Evolutionary conservation across 2,888 invertebrate genomes (phyloP).

Genomic region (Drosophila birchii): DNA sequence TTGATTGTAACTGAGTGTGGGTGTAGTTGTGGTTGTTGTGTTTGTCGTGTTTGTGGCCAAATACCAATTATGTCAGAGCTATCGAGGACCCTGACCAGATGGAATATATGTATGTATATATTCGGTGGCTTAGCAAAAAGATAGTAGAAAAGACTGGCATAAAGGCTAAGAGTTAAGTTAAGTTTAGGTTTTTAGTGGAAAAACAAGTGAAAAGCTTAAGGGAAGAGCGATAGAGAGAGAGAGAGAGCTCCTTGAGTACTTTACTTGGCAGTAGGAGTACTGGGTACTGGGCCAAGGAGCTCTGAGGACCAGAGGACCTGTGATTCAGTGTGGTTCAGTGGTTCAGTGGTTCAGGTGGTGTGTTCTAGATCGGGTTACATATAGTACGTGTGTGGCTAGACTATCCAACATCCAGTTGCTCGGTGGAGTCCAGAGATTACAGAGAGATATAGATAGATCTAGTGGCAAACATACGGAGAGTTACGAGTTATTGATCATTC

Average conservation of each 20-base stretch:
- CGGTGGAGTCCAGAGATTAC: constrained; percentile 43
- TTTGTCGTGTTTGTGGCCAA: constrained; percentile 57
- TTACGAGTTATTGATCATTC: constrained; percentile 50
- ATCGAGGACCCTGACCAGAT: constrained; percentile 23
- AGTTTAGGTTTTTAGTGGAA: constrained; percentile 12
- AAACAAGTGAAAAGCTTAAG: constrained; percentile 34
- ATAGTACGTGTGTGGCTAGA: constrained; percentile 43
- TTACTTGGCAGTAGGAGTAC: constrained; percentile 26
- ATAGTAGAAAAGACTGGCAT: constrained; percentile 29
- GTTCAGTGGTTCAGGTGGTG: constrained; percentile 10
- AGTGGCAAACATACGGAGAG: constrained; percentile 71
- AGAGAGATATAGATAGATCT: constrained; percentile 54
- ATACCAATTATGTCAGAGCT: constrained; percentile 80
- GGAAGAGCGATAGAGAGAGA: background rate
- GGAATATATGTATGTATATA: background rate
- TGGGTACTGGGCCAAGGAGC: background rate
- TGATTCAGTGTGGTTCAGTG: constrained; percentile 21
- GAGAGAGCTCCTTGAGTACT: constrained; percentile 25
- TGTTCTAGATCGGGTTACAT: constrained; percentile 29
- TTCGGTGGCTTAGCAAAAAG: constrained; percentile 23
- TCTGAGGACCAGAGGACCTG: constrained; percentile 10
- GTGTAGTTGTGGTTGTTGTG: constrained; percentile 11
- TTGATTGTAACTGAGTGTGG: constrained; percentile 5
- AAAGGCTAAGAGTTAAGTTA: constrained; percentile 8
- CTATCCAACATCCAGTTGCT: constrained; percentile 45